Base-by-base conservation (phyloP, 2,113 vertebrate species). In the Poeciliopsis occidentalis region DNA sequence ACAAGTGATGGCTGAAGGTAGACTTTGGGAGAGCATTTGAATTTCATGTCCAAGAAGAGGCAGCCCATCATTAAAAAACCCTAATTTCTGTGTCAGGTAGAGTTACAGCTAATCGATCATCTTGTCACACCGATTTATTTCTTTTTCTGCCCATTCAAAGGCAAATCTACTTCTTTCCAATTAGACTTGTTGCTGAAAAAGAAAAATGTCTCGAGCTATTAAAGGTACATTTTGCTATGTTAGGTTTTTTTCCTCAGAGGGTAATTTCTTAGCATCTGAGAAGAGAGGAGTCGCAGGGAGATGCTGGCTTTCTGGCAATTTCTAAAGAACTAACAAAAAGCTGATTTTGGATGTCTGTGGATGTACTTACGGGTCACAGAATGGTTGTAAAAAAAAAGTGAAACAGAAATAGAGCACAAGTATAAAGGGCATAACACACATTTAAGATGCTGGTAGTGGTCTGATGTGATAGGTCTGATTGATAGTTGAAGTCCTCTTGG, bases 71-170 rank as follows among this genome's bases (percentile, higher is more conserved):
- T 97, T 96, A 96, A 96, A 97, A 96, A 96, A 94, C 91, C 93
- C 95, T 96, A 96, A 97, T 97, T 97, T 96, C 95, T 94, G 95
- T 96, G 96, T 97, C 96, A 97, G 96, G 96, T 96, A 90, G 94
- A 96, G 94, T 97, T 97, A 95, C 95, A 96, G 94, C 95, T 96
- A 96, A 97, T 97, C 96, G 95, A 97, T 97, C 96, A 96, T 96
- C 93, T 94, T 97, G 96, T 96, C 96, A 96, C 93, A 91, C 85
- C 88, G 90, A 85, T 94, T 93, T 93, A 88, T 93, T 94, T 94
- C 32, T 62, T 91, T 92, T 91, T 74, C 84, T 85, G 90, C 94
- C 89, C 83, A 88, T 94, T 96, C 92, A 94, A 95, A 95, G 92
- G 91, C 93, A 96, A 94, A 94, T 93, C 94, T 94, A 92, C 79